phyloP scores from a whole-genome alignment of 1,140 invertebrate genomes.

The Agrypnia vestita region DNA sequence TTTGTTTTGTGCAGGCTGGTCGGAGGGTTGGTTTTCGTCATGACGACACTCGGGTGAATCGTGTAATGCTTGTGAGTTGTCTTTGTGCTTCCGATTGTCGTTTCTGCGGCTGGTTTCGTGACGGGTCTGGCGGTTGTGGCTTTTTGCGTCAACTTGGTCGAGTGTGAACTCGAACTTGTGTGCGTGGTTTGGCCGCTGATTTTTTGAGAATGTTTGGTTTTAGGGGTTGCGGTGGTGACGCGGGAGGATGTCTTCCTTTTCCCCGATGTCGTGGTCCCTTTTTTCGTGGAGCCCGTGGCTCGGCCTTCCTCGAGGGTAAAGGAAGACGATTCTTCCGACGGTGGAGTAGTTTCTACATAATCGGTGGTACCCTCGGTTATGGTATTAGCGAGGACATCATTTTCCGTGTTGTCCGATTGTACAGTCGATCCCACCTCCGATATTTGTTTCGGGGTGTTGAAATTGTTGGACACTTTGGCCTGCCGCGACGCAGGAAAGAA shows the following conservation, averaged over 20 bases:
- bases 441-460: constrained; percentile 52
- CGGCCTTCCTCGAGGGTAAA: constrained; percentile 66
- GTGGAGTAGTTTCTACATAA: constrained; percentile 8
- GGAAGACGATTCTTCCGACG: constrained; percentile 10
- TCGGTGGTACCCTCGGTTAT: constrained; percentile 57
- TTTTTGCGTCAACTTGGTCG: constrained; percentile 65
- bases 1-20: constrained; percentile 63
- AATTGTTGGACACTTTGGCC: constrained; percentile 69
- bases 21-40: constrained; percentile 52
- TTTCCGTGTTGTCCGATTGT: constrained; percentile 7
- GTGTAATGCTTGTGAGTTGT: constrained; percentile 70
- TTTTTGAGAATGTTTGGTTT: constrained; percentile 60
- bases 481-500: constrained; percentile 71
- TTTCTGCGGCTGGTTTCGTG: constrained; percentile 51
- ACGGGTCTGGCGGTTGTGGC: constrained; percentile 64
- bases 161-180: constrained; percentile 57
- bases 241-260: constrained; percentile 42
- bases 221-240: constrained; percentile 63
- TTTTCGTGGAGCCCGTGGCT: constrained; percentile 67
- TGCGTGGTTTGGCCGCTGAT: constrained; percentile 35
- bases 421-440: constrained; percentile 60
- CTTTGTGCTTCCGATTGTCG: constrained; percentile 45
- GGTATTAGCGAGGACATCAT: constrained; percentile 61
- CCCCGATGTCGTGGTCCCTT: constrained; percentile 45
- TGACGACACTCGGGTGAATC: constrained; percentile 67